A percentile compares a stretch with the other conserved stretches of the same genome.
Conservation (phyloP, 2,113 vertebrate genomes). For the Boulengeromyrus knoepffleri region DNA sequence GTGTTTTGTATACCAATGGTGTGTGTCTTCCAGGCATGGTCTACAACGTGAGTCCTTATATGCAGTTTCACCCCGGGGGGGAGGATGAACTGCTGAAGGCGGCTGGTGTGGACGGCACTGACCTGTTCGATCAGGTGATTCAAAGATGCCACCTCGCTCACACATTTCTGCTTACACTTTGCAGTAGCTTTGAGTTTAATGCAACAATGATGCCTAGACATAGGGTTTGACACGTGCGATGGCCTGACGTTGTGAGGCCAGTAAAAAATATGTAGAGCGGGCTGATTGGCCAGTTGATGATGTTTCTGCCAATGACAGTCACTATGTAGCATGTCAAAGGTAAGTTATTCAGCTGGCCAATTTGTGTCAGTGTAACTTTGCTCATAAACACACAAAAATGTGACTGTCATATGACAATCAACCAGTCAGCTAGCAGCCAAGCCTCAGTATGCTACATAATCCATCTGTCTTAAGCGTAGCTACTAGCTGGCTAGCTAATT, state of each 20-base stretch:
- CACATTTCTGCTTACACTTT: neutral
- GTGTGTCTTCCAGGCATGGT: constrained; percentile 71
- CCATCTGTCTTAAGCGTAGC: neutral
- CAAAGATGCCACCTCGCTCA: neutral
- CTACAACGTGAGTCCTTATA: constrained; percentile 88
- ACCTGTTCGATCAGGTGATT: constrained; percentile 89
- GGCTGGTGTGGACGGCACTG: constrained; percentile 85
- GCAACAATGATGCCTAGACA: neutral
- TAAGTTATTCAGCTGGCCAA: neutral
- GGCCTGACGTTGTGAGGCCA: neutral
- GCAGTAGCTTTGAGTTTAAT: neutral
- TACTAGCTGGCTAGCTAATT: too few species aligned
- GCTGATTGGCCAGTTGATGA: neutral
- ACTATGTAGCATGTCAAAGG: neutral
- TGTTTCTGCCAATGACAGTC: neutral
- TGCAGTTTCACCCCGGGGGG: constrained; percentile 95
- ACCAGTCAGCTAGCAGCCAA: neutral
- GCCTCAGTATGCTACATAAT: neutral
- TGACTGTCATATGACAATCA: neutral
- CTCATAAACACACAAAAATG: neutral
- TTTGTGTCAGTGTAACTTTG: neutral
- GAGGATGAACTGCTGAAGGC: constrained; percentile 92
- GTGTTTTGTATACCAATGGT: neutral
- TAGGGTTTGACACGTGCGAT: neutral
- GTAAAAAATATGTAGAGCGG: neutral